phyloP scores from a whole-genome alignment of 1,140 invertebrate species.

The Sogatella furcifera region DNA sequence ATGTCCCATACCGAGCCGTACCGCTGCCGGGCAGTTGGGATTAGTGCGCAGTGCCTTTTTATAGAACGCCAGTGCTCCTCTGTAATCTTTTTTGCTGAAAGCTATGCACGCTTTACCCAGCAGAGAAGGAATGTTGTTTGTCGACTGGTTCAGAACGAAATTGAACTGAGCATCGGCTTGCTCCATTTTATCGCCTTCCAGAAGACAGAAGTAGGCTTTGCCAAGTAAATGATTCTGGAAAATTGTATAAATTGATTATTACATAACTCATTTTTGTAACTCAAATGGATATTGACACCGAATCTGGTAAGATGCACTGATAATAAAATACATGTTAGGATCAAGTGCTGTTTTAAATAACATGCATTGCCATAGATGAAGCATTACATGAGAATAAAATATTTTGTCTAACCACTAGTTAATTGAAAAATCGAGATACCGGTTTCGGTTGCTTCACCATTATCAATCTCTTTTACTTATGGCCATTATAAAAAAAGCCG shows the following conservation, averaged over 20 bases:
- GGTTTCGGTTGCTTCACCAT: too few relatives aligned
- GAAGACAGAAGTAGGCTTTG: conserved; percentile 92
- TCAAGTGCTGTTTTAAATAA: too few relatives aligned
- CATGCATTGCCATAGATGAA: too few relatives aligned
- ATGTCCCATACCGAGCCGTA: conserved; percentile 95
- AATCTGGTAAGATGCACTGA: neutral
- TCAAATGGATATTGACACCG: neutral
- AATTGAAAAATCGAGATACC: too few relatives aligned
- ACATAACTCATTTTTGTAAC: too few relatives aligned
- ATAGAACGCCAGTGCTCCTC: conserved; percentile 92
- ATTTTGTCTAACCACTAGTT: too few relatives aligned
- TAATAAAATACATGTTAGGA: neutral
- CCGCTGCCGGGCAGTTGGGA: conserved; percentile 91
- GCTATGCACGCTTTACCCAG: conserved; percentile 98
- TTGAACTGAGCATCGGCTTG: conserved; percentile 99
- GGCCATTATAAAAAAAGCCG: too few relatives aligned
- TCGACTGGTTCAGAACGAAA: conserved; percentile 93
- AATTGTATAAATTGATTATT: neutral
- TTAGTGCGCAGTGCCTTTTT: conserved; percentile 94
- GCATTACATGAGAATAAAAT: too few relatives aligned
- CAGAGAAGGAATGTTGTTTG: conserved; percentile 91
- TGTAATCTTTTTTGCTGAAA: conserved; percentile 86
- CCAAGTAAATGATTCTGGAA: conserved; percentile 89
- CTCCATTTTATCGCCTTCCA: conserved; percentile 99
- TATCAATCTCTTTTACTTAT: too few relatives aligned